Evolutionary conservation across 2,113 vertebrate genomes (phyloP).

Genomic region (Hoplias malabaricus): DNA sequence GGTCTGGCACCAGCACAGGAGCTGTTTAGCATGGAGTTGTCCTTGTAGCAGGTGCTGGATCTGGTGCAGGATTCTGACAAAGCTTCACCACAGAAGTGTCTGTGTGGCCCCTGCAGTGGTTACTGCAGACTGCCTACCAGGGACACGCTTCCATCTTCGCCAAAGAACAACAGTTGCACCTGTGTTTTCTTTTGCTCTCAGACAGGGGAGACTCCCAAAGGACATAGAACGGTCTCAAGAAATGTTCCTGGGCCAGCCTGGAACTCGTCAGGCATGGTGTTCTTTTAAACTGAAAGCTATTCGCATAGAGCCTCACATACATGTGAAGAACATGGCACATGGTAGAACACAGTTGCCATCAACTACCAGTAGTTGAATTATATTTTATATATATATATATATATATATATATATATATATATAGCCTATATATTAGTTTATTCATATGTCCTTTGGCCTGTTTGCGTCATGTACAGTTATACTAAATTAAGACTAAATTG

Average conservation of each 20-base stretch:
- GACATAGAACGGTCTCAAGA: background rate
- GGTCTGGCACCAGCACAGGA: background rate
- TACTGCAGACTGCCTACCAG: background rate
- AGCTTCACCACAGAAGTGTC: background rate
- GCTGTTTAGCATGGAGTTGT: background rate
- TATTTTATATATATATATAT: no score
- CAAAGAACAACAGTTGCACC: constrained; percentile 17
- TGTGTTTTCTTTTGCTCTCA: constrained; percentile 39
- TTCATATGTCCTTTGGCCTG: no score
- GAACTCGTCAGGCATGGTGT: background rate
- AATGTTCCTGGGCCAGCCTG: background rate
- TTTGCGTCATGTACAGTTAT: no score
- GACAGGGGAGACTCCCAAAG: background rate
- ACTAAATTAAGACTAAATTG: no score
- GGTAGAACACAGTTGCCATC: background rate
- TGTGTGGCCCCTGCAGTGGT: background rate
- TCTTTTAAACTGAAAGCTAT: background rate
- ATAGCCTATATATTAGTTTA: no score
- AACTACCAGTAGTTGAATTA: background rate
- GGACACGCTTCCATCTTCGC: constrained; percentile 8
- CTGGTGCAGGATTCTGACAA: constrained; percentile 1
- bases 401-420: no score
- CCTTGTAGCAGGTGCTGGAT: constrained; percentile 13
- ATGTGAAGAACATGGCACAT: no score
- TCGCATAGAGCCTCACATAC: no score